These are phyloP conservation scores for Siniperca scherzeri DNA, from an alignment of 2,797 vertebrate genomes.

Conservation along the genomic window DNA sequence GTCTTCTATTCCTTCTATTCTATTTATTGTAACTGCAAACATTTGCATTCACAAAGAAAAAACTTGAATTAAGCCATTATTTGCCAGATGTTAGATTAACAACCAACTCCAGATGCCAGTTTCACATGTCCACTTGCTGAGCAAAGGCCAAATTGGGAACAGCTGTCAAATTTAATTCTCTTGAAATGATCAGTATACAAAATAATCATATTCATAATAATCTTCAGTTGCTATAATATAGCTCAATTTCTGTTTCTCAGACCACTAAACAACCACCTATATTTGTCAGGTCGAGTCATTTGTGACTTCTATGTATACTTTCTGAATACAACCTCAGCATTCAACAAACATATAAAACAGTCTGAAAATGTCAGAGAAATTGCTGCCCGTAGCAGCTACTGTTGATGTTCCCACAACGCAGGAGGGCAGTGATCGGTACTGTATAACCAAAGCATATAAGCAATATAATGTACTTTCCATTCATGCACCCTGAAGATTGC, in stretches of 20 bases:
- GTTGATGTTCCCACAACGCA: neutral
- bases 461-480: constrained; percentile 10
- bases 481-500: constrained; percentile 28
- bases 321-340: neutral
- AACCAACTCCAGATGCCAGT: neutral
- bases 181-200: neutral
- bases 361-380: neutral
- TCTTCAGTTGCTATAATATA: neutral
- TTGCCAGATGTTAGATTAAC: neutral
- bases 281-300: neutral
- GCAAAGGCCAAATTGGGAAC: constrained; percentile 1
- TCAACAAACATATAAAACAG: neutral
- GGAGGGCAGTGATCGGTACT: neutral
- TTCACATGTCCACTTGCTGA: neutral
- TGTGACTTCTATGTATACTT: neutral
- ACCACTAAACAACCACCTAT: neutral
- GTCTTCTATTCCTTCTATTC: neutral
- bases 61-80: neutral
- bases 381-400: neutral
- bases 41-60: neutral
- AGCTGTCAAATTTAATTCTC: constrained; percentile 6
- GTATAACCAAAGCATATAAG: neutral
- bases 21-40: neutral
- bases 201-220: neutral
- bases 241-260: neutral